Percentiles rank a stretch among this genome's conserved stretches.
Conservation (phyloP, 2,888 invertebrate genomes). For the Phoronis australis region DNA sequence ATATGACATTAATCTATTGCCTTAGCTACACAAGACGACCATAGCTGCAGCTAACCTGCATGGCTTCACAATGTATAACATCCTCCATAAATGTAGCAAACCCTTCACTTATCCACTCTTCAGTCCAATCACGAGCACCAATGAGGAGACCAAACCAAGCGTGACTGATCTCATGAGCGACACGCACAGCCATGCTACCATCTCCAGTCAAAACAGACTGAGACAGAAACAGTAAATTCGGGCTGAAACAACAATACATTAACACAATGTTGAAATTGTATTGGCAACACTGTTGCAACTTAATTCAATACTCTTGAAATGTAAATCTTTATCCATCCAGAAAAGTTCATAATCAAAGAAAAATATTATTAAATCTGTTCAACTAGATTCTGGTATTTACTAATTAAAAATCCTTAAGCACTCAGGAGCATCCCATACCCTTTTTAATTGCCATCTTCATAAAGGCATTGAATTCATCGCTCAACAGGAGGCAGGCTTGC, state of each 20-base stretch:
- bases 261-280: constrained; percentile 3
- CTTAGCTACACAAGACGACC: no score
- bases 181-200: constrained; percentile 32
- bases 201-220: constrained; percentile 45
- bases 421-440: no score
- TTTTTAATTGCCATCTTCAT: no score
- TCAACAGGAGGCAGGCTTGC: no score
- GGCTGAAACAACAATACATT: constrained; percentile 27
- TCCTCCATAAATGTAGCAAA: constrained; percentile 55
- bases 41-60: constrained; percentile 18
- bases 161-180: constrained; percentile 54
- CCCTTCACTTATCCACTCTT: constrained; percentile 56
- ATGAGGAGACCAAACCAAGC: constrained; percentile 55
- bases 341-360: no score
- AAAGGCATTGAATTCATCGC: no score
- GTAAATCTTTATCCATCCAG: no score
- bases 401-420: no score
- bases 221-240: constrained; percentile 50
- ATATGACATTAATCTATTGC: no score
- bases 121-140: constrained; percentile 54
- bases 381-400: background rate
- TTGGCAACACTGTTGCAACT: no score
- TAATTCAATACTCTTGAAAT: no score
- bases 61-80: constrained; percentile 37
- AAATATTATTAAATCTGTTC: background rate